A percentile compares a stretch with the other conserved stretches of the same genome.
Conservation (phyloP, 2,888 invertebrate genomes). For the Lasioglossum figueresi region DNA sequence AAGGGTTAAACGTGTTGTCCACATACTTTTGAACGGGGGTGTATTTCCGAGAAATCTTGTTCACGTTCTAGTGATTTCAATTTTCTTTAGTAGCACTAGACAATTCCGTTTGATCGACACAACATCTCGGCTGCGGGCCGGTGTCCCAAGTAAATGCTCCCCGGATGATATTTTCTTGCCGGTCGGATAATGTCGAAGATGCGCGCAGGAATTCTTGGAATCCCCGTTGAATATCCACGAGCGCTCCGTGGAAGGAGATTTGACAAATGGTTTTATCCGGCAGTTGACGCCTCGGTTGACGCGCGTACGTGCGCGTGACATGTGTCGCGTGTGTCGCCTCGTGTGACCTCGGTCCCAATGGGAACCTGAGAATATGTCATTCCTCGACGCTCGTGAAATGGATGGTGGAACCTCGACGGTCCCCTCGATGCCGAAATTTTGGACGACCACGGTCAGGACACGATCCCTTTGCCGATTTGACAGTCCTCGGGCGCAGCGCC, state of each 20-base stretch:
- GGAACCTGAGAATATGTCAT: slow-evolving; percentile 64
- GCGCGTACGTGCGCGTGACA: slow-evolving; percentile 73
- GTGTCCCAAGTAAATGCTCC: background rate
- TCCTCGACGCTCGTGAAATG: slow-evolving; percentile 62
- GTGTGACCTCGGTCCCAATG: slow-evolving; percentile 60
- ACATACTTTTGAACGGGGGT: too few species aligned
- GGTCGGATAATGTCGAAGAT: slow-evolving; percentile 22
- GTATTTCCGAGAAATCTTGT: background rate
- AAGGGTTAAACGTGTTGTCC: too few species aligned
- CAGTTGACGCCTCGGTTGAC: slow-evolving; percentile 70
- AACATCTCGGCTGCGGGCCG: background rate
- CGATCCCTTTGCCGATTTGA: slow-evolving; percentile 37
- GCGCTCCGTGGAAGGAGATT: slow-evolving; percentile 60
- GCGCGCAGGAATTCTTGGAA: slow-evolving; percentile 43
- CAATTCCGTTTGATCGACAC: background rate
- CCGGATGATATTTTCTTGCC: slow-evolving; percentile 25
- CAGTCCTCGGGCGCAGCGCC: slow-evolving; percentile 2
- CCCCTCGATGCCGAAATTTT: slow-evolving; percentile 52
- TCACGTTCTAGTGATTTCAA: background rate
- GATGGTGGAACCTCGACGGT: slow-evolving; percentile 51
- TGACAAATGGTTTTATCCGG: slow-evolving; percentile 78
- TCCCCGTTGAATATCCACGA: slow-evolving; percentile 48
- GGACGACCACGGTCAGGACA: slow-evolving; percentile 7
- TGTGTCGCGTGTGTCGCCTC: slow-evolving; percentile 71
- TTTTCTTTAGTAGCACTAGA: background rate